Base-by-base conservation (phyloP, 2,797 vertebrate species). In the Dicrostonyx torquatus region DNA sequence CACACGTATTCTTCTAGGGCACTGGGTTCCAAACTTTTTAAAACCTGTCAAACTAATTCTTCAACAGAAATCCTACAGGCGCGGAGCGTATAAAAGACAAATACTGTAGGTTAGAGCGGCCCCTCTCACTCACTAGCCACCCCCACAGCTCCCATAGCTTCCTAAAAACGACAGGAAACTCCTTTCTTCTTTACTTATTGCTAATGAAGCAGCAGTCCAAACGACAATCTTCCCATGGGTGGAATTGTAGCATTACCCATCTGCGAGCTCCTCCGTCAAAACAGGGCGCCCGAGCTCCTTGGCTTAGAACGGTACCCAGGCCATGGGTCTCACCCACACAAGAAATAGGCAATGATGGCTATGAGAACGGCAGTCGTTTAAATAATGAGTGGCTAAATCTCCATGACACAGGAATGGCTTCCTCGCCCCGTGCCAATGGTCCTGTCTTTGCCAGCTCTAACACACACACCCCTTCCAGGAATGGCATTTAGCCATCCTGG, bases 401-500 rank as follows among this genome's bases (percentile, higher is more conserved):
- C 98, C 98, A 97, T 98, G 97, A 98, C 98, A 98, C 95, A 97
- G 98, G 97, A 98, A 98, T 98, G 98, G 98, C 97, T 98, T 98
- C 98, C 98, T 98, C 98, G 97, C 96, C 95, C 97, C 92, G 96
- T 98, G 98, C 98, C 98, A 98, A 97, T 96, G 91, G 97, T 97
- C 97, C 24, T 24, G 70, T 97, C 85, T 1, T 92, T 97, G 98
- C 98, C 98, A 98, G 98, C 97, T 98, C 97, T 9, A 29, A 98
- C 96, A 97, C 97, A 97, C 97, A 97, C 98, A 98, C 98, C 98
- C 98, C 98, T 98, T 98, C 98, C 98, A 98, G 98, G 98, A 98
- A 98, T 98, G 98, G 98, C 98, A 98, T 97, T 95, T 97, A 97
- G 98, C 98, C 98, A 98, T 98, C 96, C 98, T 98, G 98, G 98